phyloP scores from a whole-genome alignment of 30 jellyfish, hydroid and myxozoan genomes.

The Hydractinia echinata region DNA sequence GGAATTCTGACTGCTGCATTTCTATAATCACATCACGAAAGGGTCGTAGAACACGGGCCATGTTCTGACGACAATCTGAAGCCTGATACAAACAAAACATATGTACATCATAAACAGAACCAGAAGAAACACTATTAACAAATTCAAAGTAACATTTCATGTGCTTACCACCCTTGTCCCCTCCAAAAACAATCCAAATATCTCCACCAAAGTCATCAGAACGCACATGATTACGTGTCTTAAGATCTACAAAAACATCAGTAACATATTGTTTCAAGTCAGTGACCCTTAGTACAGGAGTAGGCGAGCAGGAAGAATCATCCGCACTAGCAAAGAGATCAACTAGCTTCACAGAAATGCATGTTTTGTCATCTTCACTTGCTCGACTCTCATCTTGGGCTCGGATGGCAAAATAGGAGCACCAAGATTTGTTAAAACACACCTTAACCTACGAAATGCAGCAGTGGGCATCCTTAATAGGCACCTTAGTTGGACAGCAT shows the following conservation, averaged over 20 bases:
- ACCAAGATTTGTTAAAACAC: neutral
- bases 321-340: neutral
- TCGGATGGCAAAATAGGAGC: neutral
- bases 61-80: slow-evolving; percentile 30
- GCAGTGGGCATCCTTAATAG: neutral
- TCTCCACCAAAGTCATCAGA: neutral
- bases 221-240: neutral
- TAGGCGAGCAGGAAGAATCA: neutral
- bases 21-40: neutral
- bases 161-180: slow-evolving; percentile 23
- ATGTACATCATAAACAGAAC: slow-evolving; percentile 31
- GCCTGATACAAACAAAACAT: slow-evolving; percentile 15
- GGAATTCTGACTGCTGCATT: slow-evolving; percentile 23
- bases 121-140: neutral
- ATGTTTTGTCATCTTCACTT: neutral
- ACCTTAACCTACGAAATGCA: slow-evolving; percentile 6
- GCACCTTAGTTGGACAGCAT: neutral
- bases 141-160: slow-evolving; percentile 34
- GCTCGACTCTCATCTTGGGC: slow-evolving; percentile 10
- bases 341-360: neutral
- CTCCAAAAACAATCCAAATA: slow-evolving; percentile 1
- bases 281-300: neutral
- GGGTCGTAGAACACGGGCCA: slow-evolving; percentile 5
- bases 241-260: neutral
- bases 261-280: neutral